phyloP scores from a whole-genome alignment of 2,797 vertebrate genomes.

The Clarias platycephalus region DNA sequence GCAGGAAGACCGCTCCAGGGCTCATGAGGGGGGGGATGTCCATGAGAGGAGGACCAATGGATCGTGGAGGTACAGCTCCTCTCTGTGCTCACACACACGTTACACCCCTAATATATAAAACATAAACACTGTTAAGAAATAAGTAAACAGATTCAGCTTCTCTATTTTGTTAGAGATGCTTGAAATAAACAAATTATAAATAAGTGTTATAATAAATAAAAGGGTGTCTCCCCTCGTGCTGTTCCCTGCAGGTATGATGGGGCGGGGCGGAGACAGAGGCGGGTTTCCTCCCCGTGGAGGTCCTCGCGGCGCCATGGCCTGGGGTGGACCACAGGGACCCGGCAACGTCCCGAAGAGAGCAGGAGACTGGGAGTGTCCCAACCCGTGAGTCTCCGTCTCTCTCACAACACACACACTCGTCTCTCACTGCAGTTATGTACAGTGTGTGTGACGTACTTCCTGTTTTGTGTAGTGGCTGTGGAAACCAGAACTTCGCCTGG shows the following conservation, averaged over 20 bases:
- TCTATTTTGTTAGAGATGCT: no score
- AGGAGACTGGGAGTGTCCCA: conserved; percentile 97
- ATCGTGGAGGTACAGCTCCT: conserved; percentile 82
- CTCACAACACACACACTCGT: background rate
- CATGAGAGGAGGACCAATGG: conserved; percentile 76
- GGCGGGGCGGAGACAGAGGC: conserved; percentile 87
- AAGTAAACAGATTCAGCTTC: no score
- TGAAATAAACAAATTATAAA: no score
- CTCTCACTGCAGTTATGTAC: background rate
- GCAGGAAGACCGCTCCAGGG: conserved; percentile 89
- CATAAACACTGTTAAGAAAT: no score
- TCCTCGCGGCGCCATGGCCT: conserved; percentile 81
- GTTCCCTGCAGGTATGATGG: conserved; percentile 60
- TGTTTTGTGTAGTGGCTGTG: conserved; percentile 76
- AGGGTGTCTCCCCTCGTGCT: no score
- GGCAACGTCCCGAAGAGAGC: conserved; percentile 89
- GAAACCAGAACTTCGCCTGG: conserved; percentile 98
- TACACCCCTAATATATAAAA: no score
- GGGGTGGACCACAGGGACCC: conserved; percentile 86
- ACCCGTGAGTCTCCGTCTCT: conserved; percentile 77
- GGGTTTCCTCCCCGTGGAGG: conserved; percentile 85
- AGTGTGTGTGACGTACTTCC: background rate
- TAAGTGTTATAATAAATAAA: no score
- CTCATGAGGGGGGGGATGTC: conserved; percentile 81
- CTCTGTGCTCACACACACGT: background rate